Conservation (phyloP, 2,888 invertebrate species). For the Cordilura impudica region DNA sequence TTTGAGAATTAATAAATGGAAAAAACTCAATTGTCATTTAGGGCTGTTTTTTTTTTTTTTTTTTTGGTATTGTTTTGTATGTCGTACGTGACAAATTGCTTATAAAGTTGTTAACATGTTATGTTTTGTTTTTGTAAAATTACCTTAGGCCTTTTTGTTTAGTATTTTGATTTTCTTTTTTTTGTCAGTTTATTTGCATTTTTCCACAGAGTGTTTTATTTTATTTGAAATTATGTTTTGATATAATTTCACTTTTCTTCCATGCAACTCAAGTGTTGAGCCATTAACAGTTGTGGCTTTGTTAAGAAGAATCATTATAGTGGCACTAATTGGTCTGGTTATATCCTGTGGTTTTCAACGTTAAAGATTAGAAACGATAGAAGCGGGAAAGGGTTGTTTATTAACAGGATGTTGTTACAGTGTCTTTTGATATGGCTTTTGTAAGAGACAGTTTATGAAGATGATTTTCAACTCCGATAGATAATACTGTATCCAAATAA, state of each 20-base stretch:
- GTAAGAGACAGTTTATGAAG: too few relatives aligned
- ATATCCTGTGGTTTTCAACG: conserved; percentile 50
- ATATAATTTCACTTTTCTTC: conserved; percentile 16
- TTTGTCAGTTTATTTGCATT: neutral
- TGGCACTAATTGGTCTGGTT: conserved; percentile 53
- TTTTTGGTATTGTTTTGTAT: conserved; percentile 46
- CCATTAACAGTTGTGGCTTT: conserved; percentile 59
- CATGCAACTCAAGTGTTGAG: conserved; percentile 38
- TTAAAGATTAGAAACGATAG: neutral
- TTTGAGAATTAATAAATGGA: neutral
- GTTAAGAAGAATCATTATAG: conserved; percentile 34
- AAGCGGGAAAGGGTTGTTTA: neutral
- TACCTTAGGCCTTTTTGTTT: conserved; percentile 52
- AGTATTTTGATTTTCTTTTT: conserved; percentile 2
- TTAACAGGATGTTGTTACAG: neutral
- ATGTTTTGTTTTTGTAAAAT: conserved; percentile 38
- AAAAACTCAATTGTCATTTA: conserved; percentile 60
- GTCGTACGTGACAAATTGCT: conserved; percentile 78
- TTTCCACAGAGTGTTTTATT: neutral
- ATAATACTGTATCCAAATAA: too few relatives aligned
- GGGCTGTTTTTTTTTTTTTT: conserved; percentile 32
- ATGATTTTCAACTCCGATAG: too few relatives aligned
- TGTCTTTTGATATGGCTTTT: too few relatives aligned
- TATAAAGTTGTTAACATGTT: conserved; percentile 73
- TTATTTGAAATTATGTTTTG: neutral